These are phyloP conservation scores for Neomorphus geoffroyi DNA, from an alignment of 2,797 vertebrate species.

Conservation along the genomic window DNA sequence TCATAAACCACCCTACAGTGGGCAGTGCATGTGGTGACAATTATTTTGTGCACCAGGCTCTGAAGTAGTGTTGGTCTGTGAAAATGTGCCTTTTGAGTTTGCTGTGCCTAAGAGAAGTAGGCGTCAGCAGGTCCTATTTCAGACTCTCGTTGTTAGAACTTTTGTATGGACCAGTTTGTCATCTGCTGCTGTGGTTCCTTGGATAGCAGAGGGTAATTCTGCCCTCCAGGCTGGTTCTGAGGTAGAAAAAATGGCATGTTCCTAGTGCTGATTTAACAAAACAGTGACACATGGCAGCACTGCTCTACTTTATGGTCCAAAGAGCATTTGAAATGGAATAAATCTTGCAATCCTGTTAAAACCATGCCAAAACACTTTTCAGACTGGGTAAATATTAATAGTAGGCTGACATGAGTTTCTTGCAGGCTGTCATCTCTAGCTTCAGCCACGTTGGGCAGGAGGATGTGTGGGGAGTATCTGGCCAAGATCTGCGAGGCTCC, in stretches of 20 bases:
- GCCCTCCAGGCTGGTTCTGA: background rate
- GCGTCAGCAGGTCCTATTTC: background rate
- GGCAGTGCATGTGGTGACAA: background rate
- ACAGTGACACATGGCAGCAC: background rate
- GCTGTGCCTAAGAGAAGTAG: background rate
- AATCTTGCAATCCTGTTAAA: slow-evolving; percentile 3
- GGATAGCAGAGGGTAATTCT: background rate
- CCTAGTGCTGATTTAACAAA: background rate
- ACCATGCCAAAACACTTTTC: background rate
- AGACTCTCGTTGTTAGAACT: background rate
- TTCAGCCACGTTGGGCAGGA: background rate
- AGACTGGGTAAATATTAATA: background rate
- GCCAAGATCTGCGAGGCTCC: background rate
- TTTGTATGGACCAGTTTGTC: background rate
- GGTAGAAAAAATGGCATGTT: background rate
- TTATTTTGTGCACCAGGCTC: background rate
- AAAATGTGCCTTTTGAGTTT: background rate
- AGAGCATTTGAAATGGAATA: background rate
- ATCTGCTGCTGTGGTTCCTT: rapidly evolving
- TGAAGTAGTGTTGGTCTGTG: background rate
- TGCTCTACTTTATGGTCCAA: background rate
- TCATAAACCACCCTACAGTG: background rate
- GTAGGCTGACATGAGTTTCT: background rate
- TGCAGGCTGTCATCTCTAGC: background rate
- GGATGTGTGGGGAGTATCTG: background rate